A percentile compares a stretch with the other conserved stretches of the same genome.
phyloP scores from a whole-genome alignment of 2,888 invertebrate species.

The Venustoraphidia nigricollis region DNA sequence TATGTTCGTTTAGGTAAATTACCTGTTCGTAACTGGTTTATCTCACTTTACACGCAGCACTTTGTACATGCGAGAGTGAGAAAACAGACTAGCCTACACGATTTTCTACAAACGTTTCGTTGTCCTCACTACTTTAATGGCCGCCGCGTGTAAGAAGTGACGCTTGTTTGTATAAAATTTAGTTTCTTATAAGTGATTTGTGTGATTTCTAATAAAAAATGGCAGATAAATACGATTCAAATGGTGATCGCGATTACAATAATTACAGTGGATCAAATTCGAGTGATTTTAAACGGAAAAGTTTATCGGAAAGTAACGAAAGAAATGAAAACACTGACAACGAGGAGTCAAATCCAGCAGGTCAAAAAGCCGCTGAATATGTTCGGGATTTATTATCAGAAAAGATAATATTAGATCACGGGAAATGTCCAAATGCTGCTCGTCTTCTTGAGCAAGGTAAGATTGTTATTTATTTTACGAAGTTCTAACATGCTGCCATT shows the following conservation, averaged over 20 bases:
- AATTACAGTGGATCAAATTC: constrained; percentile 17
- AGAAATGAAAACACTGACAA: constrained; percentile 29
- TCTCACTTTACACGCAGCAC: no score
- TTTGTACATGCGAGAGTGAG: no score
- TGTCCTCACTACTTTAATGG: no score
- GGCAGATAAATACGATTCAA: constrained; percentile 26
- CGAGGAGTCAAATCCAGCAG: constrained; percentile 38
- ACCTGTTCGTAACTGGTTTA: no score
- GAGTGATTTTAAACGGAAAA: constrained; percentile 24
- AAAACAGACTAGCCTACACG: no score
- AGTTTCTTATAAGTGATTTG: no score
- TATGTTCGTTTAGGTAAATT: no score
- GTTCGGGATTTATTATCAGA: constrained; percentile 58
- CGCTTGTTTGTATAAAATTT: no score
- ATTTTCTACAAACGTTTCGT: no score
- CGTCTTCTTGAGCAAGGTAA: constrained; percentile 61
- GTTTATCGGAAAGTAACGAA: constrained; percentile 13
- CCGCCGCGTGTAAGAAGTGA: no score
- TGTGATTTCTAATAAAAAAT: constrained; percentile 11
- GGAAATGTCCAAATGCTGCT: constrained; percentile 52
- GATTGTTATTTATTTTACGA: constrained; percentile 7
- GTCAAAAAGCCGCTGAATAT: constrained; percentile 64
- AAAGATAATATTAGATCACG: constrained; percentile 46
- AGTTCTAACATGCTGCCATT: no score
- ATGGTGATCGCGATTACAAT: constrained; percentile 23